These are phyloP conservation scores for Trematomus loennbergii DNA, from an alignment of 2,113 vertebrate species.

Conservation along the genomic window DNA sequence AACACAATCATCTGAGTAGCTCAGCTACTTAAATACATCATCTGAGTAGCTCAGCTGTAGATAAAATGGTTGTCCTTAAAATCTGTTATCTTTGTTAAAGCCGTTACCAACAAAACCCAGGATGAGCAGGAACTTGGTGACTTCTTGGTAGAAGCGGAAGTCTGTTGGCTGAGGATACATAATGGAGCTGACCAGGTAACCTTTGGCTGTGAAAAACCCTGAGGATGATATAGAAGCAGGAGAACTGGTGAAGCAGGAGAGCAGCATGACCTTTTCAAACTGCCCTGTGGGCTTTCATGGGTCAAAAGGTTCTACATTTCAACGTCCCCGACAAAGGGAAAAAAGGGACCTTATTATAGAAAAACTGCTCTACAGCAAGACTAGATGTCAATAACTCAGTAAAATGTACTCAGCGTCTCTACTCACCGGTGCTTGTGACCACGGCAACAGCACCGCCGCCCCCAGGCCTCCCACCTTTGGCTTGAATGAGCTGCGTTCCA, in stretches of 20 bases:
- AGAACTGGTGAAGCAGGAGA: conserved; percentile 1
- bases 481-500: conserved; percentile 91
- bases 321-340: too few relatives aligned
- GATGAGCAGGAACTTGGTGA: conserved; percentile 90
- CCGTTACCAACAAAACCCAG: conserved; percentile 87
- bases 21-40: not conserved
- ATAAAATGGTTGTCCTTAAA: not conserved
- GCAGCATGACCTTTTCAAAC: not conserved
- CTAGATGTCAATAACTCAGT: too few relatives aligned
- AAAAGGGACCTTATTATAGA: too few relatives aligned
- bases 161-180: conserved; percentile 90
- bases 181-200: conserved; percentile 93
- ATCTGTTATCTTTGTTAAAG: not conserved
- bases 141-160: conserved; percentile 94
- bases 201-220: conserved; percentile 97
- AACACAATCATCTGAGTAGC: not conserved
- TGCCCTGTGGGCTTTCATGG: not conserved
- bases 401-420: not conserved
- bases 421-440: conserved; percentile 91
- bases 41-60: not conserved
- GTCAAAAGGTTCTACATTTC: not conserved
- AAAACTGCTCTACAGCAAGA: too few relatives aligned
- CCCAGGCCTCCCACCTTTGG: conserved; percentile 78
- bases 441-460: conserved; percentile 85
- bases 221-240: conserved; percentile 6